These are phyloP conservation scores for Gallinago media DNA, from an alignment of 2,113 vertebrate species.

Conservation along the genomic window DNA sequence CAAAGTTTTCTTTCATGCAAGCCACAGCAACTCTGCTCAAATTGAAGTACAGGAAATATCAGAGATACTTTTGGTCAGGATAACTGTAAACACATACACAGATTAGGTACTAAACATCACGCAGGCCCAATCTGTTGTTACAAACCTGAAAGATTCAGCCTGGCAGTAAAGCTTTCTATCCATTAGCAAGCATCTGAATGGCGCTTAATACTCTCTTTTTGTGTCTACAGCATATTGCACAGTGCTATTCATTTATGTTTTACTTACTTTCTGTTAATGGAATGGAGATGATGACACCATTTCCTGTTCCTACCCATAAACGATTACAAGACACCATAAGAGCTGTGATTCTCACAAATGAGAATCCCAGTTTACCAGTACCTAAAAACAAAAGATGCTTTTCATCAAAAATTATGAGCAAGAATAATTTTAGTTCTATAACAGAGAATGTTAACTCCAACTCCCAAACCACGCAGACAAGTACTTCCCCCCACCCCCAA, in stretches of 20 bases:
- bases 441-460: constrained; percentile 22
- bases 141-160: background rate
- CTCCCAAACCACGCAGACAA: background rate
- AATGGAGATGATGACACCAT: constrained; percentile 94
- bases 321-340: constrained; percentile 92
- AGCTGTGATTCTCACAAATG: constrained; percentile 92
- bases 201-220: background rate
- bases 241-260: constrained; percentile 23
- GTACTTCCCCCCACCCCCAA: constrained; percentile 11
- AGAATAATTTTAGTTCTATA: background rate
- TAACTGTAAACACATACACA: background rate
- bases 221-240: constrained; percentile 31
- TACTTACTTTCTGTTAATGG: constrained; percentile 91
- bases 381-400: constrained; percentile 75
- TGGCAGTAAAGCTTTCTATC: background rate
- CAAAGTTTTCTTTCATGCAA: background rate
- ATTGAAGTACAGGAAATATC: background rate
- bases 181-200: constrained; percentile 24
- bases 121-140: background rate
- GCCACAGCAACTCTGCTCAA: background rate
- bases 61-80: background rate
- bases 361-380: constrained; percentile 92
- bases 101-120: background rate
- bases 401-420: constrained; percentile 65
- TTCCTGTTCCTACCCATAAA: constrained; percentile 92